Base-by-base conservation (phyloP, 2,797 vertebrate species). In the Kryptopterus vitreolus region DNA sequence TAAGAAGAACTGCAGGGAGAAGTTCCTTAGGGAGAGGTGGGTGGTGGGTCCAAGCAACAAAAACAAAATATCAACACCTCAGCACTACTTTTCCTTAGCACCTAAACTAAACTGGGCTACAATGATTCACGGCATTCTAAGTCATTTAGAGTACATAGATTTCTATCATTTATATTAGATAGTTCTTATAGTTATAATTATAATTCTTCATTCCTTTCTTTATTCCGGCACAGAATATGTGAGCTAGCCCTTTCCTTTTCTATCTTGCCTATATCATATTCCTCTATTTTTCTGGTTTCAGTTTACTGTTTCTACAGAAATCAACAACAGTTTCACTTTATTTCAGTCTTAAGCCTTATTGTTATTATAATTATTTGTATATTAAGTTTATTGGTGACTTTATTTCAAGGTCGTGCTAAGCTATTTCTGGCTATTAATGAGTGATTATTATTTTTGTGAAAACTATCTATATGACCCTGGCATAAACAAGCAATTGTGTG, bases 241-340 rank as follows among this genome's bases (percentile, higher is more conserved):
- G 61, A 63, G 8, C 31, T 18, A 61, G 16, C 7, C 16, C 6
- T 31, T 61, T 31, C 15, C 13, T 61, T 61, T 61, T 31, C 26
- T 16, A 61, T 11, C 5, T 10, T 35, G 33, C 3, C 22, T 10
- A 35, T 35, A 63, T 63, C 61, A 18, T 3, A 29, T 31, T 61
- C 58, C 26, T 61, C 2, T 18, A 29, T 10, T 9, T 63, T 11
- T 29, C 26, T 65, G 29, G 15, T 33, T 62, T 33, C 16, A 33
- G 29, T 62, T 11, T 4, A 24, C n/a, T 24, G 22, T 57, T 8
- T 57, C 55, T 12, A 57, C 55, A 57, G 53, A 55, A 29, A 77
- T 78, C 53, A 63, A 79, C 75, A 87, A 82, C 73, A 76, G 86
- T 86, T 89, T 87, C 80, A 43, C 65, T 83, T 71, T 83, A 87